phyloP scores from a whole-genome alignment of 2,888 invertebrate genomes.

The Dasypogon diadema region DNA sequence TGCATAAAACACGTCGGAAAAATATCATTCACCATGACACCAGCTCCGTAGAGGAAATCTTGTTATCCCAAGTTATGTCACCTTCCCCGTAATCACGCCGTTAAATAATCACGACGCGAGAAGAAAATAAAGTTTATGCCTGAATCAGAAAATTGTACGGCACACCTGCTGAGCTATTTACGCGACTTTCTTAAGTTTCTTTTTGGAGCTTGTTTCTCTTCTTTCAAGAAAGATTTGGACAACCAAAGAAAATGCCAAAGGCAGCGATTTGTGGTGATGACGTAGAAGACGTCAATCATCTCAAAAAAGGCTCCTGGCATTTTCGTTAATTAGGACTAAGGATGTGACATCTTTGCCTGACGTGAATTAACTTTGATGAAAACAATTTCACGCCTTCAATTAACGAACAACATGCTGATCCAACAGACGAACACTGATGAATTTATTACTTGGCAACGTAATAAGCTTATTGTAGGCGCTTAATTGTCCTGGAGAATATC shows the following conservation, averaged over 20 bases:
- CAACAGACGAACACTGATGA: neutral
- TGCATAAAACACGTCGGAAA: no score
- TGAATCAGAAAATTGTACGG: conserved; percentile 1
- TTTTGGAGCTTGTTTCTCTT: no score
- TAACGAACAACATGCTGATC: conserved; percentile 30
- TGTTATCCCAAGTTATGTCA: conserved; percentile 20
- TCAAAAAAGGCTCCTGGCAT: neutral
- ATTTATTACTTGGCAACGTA: conserved; percentile 31
- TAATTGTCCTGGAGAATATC: neutral
- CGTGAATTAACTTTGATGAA: neutral
- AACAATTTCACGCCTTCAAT: conserved; percentile 16
- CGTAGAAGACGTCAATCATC: conserved; percentile 24
- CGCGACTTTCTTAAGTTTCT: neutral
- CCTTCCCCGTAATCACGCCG: conserved; percentile 1
- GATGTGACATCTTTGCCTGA: conserved; percentile 29
- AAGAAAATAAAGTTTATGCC: conserved; percentile 9
- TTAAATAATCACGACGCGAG: neutral
- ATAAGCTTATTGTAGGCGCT: conserved; percentile 1
- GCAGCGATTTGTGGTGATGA: conserved; percentile 5
- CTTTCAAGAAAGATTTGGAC: conserved; percentile 4
- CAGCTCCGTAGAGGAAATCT: neutral
- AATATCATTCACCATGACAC: no score
- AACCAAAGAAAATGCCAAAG: neutral
- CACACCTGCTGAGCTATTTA: conserved; percentile 40
- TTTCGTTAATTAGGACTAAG: conserved; percentile 27